Evolutionary conservation across 2,113 vertebrate genomes (phyloP), one percentile per base, ranked within the genome.

Genomic region (Formicarius rufipectus): DNA sequence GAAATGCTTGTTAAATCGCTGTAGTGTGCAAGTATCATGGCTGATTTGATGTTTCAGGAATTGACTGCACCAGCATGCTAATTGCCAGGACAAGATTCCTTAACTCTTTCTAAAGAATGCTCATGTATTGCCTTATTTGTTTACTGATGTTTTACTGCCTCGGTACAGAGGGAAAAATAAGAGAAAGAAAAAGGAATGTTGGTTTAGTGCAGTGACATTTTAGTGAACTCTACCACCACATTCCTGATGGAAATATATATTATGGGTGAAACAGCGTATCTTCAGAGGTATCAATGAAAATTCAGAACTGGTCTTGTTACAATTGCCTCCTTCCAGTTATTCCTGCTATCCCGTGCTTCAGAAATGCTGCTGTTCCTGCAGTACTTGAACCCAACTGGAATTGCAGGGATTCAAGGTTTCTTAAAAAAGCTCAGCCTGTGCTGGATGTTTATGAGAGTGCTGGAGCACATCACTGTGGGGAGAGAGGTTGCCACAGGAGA

Each of bases 41-140:
- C 30, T 42, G 63, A 75, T 87, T 25, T 84, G 75, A 49, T 59
- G 84, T 90, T 86, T 66, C 82, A 69, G 86, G 82, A 71, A 77
- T 23, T 53, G 90, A 60, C 71, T 85, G 84, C 64, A 82, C 20
- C 40, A 84, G 84, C 30, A 31, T 66, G 76, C 19, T 93, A 77
- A 94, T 87, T 95, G 90, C 77, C 63, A 93, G 93, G 86, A 53
- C 69, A 71, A 9, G 58, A 62, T 39, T 90, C 56, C 80, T 25
- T 17, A 31, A 12, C 19, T 72, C 59, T 40, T 95, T 77, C 35
- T n/a, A 23, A 81, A 67, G 81, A 82, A 24, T 88, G 45, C 71
- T 40, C 10, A 30, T 45, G 58, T 44, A 64, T 74, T 91, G 86
- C 93, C 80, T 87, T 93, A 60, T 96, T 94, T 94, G 79, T 87